phyloP scores from a whole-genome alignment of 30 jellyfish, hydroid and myxozoan genomes.

The Phacellophora camtschatica region DNA sequence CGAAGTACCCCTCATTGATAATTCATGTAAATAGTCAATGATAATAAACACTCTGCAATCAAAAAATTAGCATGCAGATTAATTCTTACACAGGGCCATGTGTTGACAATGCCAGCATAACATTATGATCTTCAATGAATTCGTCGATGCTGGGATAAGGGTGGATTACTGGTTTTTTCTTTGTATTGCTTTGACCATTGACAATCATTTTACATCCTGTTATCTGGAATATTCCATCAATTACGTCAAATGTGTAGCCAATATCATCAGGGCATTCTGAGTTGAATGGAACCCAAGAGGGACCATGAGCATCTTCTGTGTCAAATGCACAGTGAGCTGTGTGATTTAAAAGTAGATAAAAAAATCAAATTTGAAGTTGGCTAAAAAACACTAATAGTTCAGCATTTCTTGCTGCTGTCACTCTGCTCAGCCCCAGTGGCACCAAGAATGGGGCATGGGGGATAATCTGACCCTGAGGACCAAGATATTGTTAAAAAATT shows the following conservation, averaged over 20 bases:
- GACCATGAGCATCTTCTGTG: conserved; percentile 79
- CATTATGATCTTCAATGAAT: conserved; percentile 94
- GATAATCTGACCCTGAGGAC: too few relatives aligned
- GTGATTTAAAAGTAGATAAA: too few relatives aligned
- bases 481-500: too few relatives aligned
- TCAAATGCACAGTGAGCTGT: conserved; percentile 13
- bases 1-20: background rate
- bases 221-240: conserved; percentile 86
- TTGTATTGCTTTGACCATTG: conserved; percentile 56
- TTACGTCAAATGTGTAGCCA: conserved; percentile 77
- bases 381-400: too few relatives aligned
- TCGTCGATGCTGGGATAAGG: conserved; percentile 94
- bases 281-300: conserved; percentile 78
- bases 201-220: conserved; percentile 64
- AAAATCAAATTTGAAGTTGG: too few relatives aligned
- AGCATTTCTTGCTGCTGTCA: too few relatives aligned
- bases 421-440: too few relatives aligned
- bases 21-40: too few relatives aligned
- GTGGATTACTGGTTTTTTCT: conserved; percentile 53
- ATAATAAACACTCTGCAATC: background rate
- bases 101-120: conserved; percentile 82
- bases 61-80: background rate
- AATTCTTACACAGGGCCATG: conserved; percentile 99
- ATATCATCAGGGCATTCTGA: conserved; percentile 81
- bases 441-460: too few relatives aligned